phyloP scores from a whole-genome alignment of 2,797 vertebrate genomes.

The Anguilla anguilla region DNA sequence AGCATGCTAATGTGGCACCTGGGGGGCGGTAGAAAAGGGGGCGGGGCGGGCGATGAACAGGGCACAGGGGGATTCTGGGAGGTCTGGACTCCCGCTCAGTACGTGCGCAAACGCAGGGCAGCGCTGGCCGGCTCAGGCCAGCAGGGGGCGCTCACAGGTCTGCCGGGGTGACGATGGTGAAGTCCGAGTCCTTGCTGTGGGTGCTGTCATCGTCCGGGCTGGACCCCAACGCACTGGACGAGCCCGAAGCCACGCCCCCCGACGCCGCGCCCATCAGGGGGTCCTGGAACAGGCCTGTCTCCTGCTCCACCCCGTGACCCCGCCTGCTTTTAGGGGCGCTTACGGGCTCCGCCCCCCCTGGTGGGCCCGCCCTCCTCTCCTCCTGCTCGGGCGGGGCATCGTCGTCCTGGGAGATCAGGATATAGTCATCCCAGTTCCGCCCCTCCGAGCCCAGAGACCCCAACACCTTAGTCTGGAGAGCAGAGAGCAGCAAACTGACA shows the following conservation, averaged over 20 bases:
- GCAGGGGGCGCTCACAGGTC: slow-evolving; percentile 71
- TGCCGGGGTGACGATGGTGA: slow-evolving; percentile 92
- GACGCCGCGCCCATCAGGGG: slow-evolving; percentile 81
- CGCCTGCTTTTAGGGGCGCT: slow-evolving; percentile 53
- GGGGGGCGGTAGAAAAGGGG: background rate
- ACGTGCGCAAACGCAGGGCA: slow-evolving; percentile 31
- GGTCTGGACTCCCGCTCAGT: background rate
- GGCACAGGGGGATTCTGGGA: background rate
- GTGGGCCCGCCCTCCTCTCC: slow-evolving; percentile 31
- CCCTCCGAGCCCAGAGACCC: slow-evolving; percentile 60
- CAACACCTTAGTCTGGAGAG: background rate
- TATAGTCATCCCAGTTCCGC: slow-evolving; percentile 86
- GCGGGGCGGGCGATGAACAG: background rate
- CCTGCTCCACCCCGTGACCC: slow-evolving; percentile 65
- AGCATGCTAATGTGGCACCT: background rate
- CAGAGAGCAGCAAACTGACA: no score
- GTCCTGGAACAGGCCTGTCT: slow-evolving; percentile 79
- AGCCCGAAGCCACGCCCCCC: slow-evolving; percentile 77
- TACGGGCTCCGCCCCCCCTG: slow-evolving; percentile 41
- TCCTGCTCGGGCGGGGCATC: slow-evolving; percentile 65
- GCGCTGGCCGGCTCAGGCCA: background rate
- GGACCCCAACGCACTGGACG: slow-evolving; percentile 81
- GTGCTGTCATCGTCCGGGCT: slow-evolving; percentile 93
- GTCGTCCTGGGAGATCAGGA: slow-evolving; percentile 85
- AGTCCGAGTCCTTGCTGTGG: slow-evolving; percentile 97